Evolutionary conservation across 1,140 invertebrate species (phyloP).

Genomic region (Helicorthomorpha holstii): DNA sequence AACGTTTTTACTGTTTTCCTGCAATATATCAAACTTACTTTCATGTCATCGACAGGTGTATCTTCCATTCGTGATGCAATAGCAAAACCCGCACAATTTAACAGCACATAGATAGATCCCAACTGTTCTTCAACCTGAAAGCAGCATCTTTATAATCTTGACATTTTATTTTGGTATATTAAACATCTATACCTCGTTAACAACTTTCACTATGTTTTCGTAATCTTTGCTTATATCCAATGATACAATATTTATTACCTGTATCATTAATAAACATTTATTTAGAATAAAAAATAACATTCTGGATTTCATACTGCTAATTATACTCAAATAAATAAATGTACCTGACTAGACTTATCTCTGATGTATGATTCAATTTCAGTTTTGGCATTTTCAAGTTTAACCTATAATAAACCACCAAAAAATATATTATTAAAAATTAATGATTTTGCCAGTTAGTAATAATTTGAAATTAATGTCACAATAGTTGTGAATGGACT

Average conservation of each 20-base stretch:
- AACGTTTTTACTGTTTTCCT: slow-evolving; percentile 1
- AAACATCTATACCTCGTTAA: slow-evolving; percentile 33
- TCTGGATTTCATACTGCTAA: too few species aligned
- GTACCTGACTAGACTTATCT: too few species aligned
- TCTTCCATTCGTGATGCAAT: slow-evolving; percentile 58
- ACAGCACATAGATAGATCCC: slow-evolving; percentile 68
- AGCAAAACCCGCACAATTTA: slow-evolving; percentile 74
- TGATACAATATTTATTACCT: slow-evolving; percentile 48
- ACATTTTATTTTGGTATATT: not conserved
- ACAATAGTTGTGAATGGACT: too few species aligned
- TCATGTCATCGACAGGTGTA: slow-evolving; percentile 47
- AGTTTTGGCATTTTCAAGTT: too few species aligned
- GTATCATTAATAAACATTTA: too few species aligned
- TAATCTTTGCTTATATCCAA: slow-evolving; percentile 54
- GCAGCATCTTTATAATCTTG: not conserved
- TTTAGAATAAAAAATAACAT: too few species aligned
- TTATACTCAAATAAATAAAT: too few species aligned
- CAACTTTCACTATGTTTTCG: slow-evolving; percentile 37
- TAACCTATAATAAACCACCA: too few species aligned
- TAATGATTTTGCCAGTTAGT: too few species aligned
- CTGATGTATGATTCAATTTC: too few species aligned
- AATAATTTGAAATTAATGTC: too few species aligned
- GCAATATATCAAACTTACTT: slow-evolving; percentile 26
- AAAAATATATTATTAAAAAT: too few species aligned
- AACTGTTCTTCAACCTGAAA: slow-evolving; percentile 35